Evolutionary conservation across 2,113 vertebrate genomes (phyloP).

Genomic region (Scartelaos histophorus): DNA sequence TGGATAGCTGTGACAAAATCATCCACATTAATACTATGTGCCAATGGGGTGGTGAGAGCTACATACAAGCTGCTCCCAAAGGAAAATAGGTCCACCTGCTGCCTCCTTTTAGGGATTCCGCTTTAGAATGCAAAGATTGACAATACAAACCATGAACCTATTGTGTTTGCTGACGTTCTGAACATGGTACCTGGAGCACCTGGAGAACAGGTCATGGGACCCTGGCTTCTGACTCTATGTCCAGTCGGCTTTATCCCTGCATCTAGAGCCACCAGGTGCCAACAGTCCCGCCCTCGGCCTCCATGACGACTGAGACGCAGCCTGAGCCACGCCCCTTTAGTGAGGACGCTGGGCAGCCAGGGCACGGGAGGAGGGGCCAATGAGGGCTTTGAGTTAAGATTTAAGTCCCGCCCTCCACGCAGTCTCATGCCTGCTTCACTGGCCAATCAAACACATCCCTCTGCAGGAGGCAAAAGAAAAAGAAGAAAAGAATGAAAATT

Average conservation of each 20-base stretch:
- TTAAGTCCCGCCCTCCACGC: slow-evolving; percentile 57
- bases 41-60: too few relatives aligned
- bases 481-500: slow-evolving; percentile 1
- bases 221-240: slow-evolving; percentile 29
- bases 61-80: too few relatives aligned
- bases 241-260: slow-evolving; percentile 32
- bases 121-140: too few relatives aligned
- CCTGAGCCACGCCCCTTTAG: slow-evolving; percentile 66
- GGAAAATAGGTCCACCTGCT: too few relatives aligned
- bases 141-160: too few relatives aligned
- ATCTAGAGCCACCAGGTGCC: slow-evolving; percentile 70
- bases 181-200: slow-evolving; percentile 39
- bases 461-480: slow-evolving; percentile 20
- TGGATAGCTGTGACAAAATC: too few relatives aligned
- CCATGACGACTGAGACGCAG: slow-evolving; percentile 65
- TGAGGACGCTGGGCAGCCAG: slow-evolving; percentile 67
- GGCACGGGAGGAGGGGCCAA: slow-evolving; percentile 21
- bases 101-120: too few relatives aligned
- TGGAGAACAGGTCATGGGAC: slow-evolving; percentile 34
- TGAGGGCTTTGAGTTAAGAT: slow-evolving; percentile 18
- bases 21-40: too few relatives aligned
- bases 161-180: background rate
- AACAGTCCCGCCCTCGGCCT: slow-evolving; percentile 61
- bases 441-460: slow-evolving; percentile 51
- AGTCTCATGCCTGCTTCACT: slow-evolving; percentile 66